These are phyloP conservation scores for Oreochromis tanganicae DNA, from an alignment of 2,113 vertebrate genomes.

Conservation along the genomic window DNA sequence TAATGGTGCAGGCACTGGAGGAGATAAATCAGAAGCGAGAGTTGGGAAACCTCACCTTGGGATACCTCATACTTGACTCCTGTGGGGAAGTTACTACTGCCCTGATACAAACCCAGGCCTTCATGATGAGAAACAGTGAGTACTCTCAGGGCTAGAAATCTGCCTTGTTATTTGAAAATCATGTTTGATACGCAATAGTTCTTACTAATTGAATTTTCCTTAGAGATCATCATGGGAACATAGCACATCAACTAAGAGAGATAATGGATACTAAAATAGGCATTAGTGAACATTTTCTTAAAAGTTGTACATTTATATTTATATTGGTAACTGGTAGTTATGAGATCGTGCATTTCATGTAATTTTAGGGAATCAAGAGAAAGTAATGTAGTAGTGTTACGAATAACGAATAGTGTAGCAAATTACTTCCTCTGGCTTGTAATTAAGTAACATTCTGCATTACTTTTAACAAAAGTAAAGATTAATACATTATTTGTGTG, in stretches of 20 bases:
- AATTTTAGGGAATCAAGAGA: not conserved
- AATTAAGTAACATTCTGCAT: not conserved
- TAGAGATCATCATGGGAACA: not conserved
- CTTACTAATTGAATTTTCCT: not conserved
- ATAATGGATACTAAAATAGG: not conserved
- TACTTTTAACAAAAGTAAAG: not conserved
- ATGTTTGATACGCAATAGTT: not conserved
- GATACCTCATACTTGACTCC: slow-evolving; percentile 45
- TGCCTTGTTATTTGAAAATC: not conserved
- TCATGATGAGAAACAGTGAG: not conserved
- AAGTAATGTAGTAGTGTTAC: not conserved
- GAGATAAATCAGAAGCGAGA: slow-evolving; percentile 16
- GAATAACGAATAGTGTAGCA: not conserved
- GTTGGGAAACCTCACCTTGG: slow-evolving; percentile 41
- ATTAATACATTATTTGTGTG: not conserved
- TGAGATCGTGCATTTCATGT: not conserved
- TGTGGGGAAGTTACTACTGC: slow-evolving; percentile 33
- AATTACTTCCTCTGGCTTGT: not conserved
- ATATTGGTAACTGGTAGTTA: not conserved
- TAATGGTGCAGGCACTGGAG: slow-evolving; percentile 33
- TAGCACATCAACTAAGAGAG: not conserved
- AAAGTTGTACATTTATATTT: not conserved
- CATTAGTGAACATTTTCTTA: not conserved
- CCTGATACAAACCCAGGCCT: not conserved
- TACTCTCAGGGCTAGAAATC: fast-evolving